A percentile compares a stretch with the other conserved stretches of the same genome.
These are phyloP conservation scores for Xylocampa areola DNA, from an alignment of 2,888 invertebrate species.

Conservation along the genomic window DNA sequence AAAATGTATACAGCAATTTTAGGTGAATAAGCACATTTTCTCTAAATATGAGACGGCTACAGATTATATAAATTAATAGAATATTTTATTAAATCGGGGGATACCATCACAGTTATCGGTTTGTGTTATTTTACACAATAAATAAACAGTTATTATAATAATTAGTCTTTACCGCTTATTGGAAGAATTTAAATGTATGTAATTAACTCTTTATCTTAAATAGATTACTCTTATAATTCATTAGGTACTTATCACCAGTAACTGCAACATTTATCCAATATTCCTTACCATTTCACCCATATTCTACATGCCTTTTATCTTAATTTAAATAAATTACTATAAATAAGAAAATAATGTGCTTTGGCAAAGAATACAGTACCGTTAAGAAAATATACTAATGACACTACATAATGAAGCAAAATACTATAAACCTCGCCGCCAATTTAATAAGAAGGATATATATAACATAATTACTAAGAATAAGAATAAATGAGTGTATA, in stretches of 20 bases:
- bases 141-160: slow-evolving; percentile 41
- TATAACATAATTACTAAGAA: slow-evolving; percentile 42
- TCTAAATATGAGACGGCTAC: no score
- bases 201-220: slow-evolving; percentile 27
- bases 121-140: background rate
- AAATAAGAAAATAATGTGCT: slow-evolving; percentile 11
- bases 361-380: slow-evolving; percentile 16
- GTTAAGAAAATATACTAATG: slow-evolving; percentile 16
- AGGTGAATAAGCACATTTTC: no score
- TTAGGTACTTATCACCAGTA: slow-evolving; percentile 26
- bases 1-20: no score
- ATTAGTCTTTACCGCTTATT: slow-evolving; percentile 53
- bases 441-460: slow-evolving; percentile 22
- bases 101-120: slow-evolving; percentile 2
- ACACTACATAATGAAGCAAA: slow-evolving; percentile 23
- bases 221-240: slow-evolving; percentile 21
- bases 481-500: slow-evolving; percentile 55
- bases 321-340: background rate
- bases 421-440: slow-evolving; percentile 28
- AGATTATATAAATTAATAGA: no score
- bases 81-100: no score
- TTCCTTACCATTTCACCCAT: slow-evolving; percentile 4
- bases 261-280: slow-evolving; percentile 21
- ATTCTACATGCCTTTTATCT: no score
- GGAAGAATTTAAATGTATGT: slow-evolving; percentile 40